Base-by-base conservation (phyloP, 2,113 vertebrate species). In the Pseudorhombus dupliciocellatus region DNA sequence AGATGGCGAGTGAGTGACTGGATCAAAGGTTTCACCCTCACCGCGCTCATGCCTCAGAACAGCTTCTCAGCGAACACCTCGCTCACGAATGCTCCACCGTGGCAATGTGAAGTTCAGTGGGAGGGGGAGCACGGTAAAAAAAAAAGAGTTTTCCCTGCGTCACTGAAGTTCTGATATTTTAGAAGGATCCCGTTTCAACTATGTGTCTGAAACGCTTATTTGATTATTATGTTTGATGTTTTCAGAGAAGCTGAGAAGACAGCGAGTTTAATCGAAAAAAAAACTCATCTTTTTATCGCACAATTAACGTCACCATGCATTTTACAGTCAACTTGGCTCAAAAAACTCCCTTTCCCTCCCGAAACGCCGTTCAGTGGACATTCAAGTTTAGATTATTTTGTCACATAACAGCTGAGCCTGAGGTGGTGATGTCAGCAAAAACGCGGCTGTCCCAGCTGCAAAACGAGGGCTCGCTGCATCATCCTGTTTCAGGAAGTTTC, bases 11-110 rank as follows among this genome's bases (percentile, higher is more conserved):
- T 18, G 25, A 59, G 25, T 50, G 48, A 64, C 46, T 28, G 46
- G 44, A 44, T 74, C 12, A 55, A 74, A 84, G 56, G 51, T 73
- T 62, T 62, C 30, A 40, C 25, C 20, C 20, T 56, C 37, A 53
- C 26, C 46, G 2, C 11, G 54, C 21, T 37, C 59, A 55, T 1
- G 11, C 40, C 70, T 50, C 66, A 56, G 6, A 26, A 62, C 37
- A 18, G 50, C 5, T 52, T 60, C 62, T 56, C 18, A 26, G 26
- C 44, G 15, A 67, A 1, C 0, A 7, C 0, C 7, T 7, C 55
- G 59, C 46, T 68, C 25, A 22, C 55, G 5, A 0, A 26, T 60
- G 37, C 11, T 64, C 14, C 1, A n/a, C 31, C 68, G 31, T 25
- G 21, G 4, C 7, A 34, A 21, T 25, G 51, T 30, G 7, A 14